Percentiles rank a stretch among this genome's conserved stretches.
phyloP scores from a whole-genome alignment of 1,140 invertebrate species.

The Araneus ventricosus region DNA sequence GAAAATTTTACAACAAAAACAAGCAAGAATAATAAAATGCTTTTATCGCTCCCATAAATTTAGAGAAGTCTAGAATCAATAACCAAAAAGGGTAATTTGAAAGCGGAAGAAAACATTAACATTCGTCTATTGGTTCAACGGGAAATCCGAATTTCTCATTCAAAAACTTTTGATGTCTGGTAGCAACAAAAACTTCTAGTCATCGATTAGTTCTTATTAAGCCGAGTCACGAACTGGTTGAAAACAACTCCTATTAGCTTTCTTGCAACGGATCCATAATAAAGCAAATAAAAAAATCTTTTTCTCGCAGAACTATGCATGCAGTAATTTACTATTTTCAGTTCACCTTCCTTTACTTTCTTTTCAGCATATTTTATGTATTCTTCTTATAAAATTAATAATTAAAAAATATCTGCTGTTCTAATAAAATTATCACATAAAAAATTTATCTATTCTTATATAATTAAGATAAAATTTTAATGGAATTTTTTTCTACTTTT shows the following conservation, averaged over 20 bases:
- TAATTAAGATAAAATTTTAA: no score
- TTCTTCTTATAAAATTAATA: no score
- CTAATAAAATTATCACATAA: no score
- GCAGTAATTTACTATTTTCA: no score
- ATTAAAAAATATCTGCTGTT: no score
- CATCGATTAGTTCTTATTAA: background rate
- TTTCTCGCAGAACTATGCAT: no score
- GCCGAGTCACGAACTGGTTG: background rate
- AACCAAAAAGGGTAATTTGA: background rate
- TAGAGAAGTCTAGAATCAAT: background rate
- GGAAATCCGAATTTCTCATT: background rate
- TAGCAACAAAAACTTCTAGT: background rate
- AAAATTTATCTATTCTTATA: no score
- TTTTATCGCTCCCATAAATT: background rate
- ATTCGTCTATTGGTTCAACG: background rate
- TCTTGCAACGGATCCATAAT: background rate
- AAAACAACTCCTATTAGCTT: background rate
- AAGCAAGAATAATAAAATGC: no score
- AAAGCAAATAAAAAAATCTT: background rate
- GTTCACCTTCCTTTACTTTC: no score
- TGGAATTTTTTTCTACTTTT: no score
- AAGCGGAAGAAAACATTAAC: background rate
- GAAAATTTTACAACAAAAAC: no score
- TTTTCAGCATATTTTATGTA: no score
- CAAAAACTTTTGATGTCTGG: background rate